These are phyloP conservation scores for Acanthosoma haemorrhoidale DNA, from an alignment of 2,888 invertebrate genomes.

Conservation along the genomic window DNA sequence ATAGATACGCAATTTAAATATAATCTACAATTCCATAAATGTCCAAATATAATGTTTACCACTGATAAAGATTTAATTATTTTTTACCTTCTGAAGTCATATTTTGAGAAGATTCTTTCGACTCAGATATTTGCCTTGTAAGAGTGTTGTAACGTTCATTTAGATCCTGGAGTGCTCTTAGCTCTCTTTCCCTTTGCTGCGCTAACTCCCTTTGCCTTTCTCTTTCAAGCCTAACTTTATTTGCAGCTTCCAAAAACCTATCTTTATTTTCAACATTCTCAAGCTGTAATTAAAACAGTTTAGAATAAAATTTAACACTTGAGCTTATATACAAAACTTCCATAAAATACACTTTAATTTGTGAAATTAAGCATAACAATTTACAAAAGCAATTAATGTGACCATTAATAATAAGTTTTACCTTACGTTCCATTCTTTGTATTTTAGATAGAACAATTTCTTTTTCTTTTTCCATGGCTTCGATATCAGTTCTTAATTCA, in stretches of 20 bases:
- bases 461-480: slow-evolving; percentile 80
- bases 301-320: background rate
- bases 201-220: slow-evolving; percentile 56
- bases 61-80: too few species aligned
- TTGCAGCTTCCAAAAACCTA: slow-evolving; percentile 52
- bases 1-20: too few species aligned
- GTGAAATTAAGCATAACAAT: too few species aligned
- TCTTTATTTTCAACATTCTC: slow-evolving; percentile 62
- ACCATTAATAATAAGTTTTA: slow-evolving; percentile 38
- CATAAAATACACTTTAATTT: too few species aligned
- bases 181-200: slow-evolving; percentile 56
- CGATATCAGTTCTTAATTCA: slow-evolving; percentile 77
- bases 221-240: slow-evolving; percentile 53
- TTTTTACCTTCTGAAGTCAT: slow-evolving; percentile 56
- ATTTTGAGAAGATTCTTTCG: slow-evolving; percentile 47
- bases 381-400: too few species aligned
- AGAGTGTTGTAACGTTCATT: slow-evolving; percentile 56
- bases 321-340: background rate
- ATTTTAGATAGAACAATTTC: slow-evolving; percentile 64
- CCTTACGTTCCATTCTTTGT: slow-evolving; percentile 54
- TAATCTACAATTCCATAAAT: too few species aligned
- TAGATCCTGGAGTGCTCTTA: slow-evolving; percentile 49
- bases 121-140: slow-evolving; percentile 61
- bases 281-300: slow-evolving; percentile 48
- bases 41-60: too few species aligned